Percentiles rank a stretch among this genome's conserved stretches.
Conservation (phyloP, 2,888 invertebrate genomes). For the Agrilus cyanescens region DNA sequence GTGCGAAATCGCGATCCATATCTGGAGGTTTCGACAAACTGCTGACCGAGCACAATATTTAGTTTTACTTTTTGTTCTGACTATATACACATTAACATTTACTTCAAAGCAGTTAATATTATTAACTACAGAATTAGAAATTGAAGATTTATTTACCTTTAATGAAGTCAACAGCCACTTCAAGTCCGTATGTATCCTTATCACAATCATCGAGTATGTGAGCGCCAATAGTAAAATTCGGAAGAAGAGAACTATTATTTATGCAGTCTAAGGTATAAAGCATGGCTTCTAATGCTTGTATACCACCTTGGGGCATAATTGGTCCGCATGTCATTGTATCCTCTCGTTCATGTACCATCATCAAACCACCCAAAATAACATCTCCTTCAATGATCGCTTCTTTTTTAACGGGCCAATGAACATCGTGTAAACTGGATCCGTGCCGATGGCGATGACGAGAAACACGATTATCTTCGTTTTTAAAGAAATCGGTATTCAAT, state of each 20-base stretch:
- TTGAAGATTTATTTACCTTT: slow-evolving; percentile 61
- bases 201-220: slow-evolving; percentile 91
- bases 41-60: too few relatives aligned
- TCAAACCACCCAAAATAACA: slow-evolving; percentile 77
- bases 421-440: slow-evolving; percentile 16
- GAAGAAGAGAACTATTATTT: slow-evolving; percentile 58
- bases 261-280: slow-evolving; percentile 77
- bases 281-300: slow-evolving; percentile 86
- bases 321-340: slow-evolving; percentile 82
- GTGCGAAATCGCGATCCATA: too few relatives aligned
- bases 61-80: neutral
- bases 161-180: slow-evolving; percentile 93
- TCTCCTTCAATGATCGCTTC: slow-evolving; percentile 83
- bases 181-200: slow-evolving; percentile 88
- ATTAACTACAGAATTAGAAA: neutral
- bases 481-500: too few relatives aligned
- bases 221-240: slow-evolving; percentile 72
- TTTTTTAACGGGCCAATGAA: slow-evolving; percentile 69
- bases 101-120: neutral
- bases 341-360: slow-evolving; percentile 91
- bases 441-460: slow-evolving; percentile 11
- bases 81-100: neutral
- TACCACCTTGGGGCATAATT: slow-evolving; percentile 87
- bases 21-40: too few relatives aligned
- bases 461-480: too few relatives aligned